phyloP scores from a whole-genome alignment of 2,113 vertebrate genomes.

The Nanorana parkeri region DNA sequence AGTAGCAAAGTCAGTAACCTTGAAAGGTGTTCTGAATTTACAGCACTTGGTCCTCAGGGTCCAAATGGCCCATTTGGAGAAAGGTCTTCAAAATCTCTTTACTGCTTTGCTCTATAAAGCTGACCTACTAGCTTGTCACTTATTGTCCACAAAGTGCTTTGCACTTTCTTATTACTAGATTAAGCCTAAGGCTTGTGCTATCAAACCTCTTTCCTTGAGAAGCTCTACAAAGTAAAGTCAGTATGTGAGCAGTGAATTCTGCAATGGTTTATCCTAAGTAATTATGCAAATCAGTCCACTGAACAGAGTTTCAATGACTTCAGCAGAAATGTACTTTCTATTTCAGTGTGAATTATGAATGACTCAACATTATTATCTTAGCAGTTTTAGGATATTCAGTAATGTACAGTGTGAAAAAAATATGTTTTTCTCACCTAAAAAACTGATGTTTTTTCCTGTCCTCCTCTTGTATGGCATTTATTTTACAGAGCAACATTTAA shows the following conservation, averaged over 20 bases:
- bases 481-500: not conserved
- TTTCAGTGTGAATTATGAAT: conserved; percentile 52
- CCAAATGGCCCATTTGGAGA: not conserved
- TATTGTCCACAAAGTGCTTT: conserved; percentile 1
- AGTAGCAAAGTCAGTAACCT: not conserved
- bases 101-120: not conserved
- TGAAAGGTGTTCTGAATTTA: not conserved
- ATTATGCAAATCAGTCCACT: conserved; percentile 36
- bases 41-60: not conserved
- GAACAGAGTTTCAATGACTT: conserved; percentile 52
- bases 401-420: conserved; percentile 25
- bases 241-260: conserved; percentile 37
- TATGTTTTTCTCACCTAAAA: conserved; percentile 10
- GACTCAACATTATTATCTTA: conserved; percentile 47
- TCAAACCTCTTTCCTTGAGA: conserved; percentile 34
- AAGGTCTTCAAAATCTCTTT: conserved; percentile 12
- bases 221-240: conserved; percentile 35
- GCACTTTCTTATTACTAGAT: conserved; percentile 33
- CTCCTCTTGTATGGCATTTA: not conserved
- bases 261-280: conserved; percentile 50
- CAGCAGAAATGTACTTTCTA: conserved; percentile 47
- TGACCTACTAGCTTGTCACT: not conserved
- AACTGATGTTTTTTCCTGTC: not conserved
- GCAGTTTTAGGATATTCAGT: conserved; percentile 34
- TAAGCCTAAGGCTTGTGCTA: conserved; percentile 40